Evolutionary conservation across 2,797 vertebrate species (phyloP).

Genomic region (Parotocinclus haroldoi): DNA sequence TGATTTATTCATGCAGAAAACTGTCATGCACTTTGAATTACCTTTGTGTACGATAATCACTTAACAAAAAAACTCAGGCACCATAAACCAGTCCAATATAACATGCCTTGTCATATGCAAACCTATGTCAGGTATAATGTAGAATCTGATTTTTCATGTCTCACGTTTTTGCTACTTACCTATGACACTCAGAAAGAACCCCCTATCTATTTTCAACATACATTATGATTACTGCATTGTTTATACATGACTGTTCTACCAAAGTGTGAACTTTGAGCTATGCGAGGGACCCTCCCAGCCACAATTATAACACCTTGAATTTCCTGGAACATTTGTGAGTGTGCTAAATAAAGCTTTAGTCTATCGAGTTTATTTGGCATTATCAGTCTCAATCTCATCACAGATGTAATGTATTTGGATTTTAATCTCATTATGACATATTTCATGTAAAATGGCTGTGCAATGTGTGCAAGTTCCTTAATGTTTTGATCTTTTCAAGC

Average conservation of each 20-base stretch:
- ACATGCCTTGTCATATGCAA: conserved; percentile 3
- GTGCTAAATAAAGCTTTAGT: too few species aligned
- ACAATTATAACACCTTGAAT: conserved; percentile 32
- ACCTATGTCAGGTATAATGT: not conserved
- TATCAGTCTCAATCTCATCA: too few species aligned
- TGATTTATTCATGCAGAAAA: conserved; percentile 1
- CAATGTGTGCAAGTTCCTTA: not conserved
- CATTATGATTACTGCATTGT: conserved; percentile 1
- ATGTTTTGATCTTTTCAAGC: not conserved
- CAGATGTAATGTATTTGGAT: too few species aligned
- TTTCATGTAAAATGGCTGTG: too few species aligned
- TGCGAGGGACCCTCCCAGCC: conserved; percentile 29
- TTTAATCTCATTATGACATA: too few species aligned
- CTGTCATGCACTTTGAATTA: not conserved
- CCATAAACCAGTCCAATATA: not conserved
- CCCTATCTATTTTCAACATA: not conserved
- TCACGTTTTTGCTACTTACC: conserved; percentile 18
- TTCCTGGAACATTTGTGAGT: conserved; percentile 30
- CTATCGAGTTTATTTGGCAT: too few species aligned
- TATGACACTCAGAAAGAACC: not conserved
- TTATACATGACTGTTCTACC: conserved; percentile 27
- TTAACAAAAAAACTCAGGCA: not conserved
- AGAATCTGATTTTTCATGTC: conserved; percentile 12
- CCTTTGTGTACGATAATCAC: not conserved
- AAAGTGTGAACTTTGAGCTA: conserved; percentile 30